These are phyloP conservation scores for Macroglossus sobrinus DNA, from an alignment of 2,113 vertebrate species.

Conservation along the genomic window DNA sequence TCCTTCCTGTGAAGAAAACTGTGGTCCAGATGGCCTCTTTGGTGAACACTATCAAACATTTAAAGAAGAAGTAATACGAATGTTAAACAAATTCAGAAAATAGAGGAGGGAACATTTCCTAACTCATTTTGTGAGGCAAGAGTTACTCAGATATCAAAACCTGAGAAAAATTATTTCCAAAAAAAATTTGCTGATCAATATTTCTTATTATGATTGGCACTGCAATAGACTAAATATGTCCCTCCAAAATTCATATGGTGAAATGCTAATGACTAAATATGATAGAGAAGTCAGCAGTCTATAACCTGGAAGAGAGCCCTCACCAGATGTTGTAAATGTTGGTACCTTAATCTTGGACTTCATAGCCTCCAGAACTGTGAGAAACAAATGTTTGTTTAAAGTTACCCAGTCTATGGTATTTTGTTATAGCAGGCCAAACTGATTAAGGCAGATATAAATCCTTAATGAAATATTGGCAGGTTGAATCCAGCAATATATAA, in stretches of 20 bases:
- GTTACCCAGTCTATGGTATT: background rate
- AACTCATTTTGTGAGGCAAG: background rate
- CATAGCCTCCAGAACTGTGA: background rate
- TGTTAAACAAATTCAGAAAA: conserved; percentile 21
- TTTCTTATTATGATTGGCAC: background rate
- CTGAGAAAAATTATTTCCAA: background rate
- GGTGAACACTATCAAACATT: background rate
- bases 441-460: background rate
- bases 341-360: background rate
- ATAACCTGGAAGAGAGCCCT: background rate
- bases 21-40: background rate
- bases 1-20: background rate
- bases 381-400: background rate
- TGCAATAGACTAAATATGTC: background rate
- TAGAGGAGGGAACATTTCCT: background rate
- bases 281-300: background rate
- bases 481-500: background rate
- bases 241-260: background rate
- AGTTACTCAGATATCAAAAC: background rate
- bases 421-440: background rate
- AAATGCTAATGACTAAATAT: background rate
- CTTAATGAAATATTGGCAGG: background rate
- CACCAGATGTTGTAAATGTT: background rate
- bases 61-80: conserved; percentile 32
- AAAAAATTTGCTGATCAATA: background rate